Evolutionary conservation across 2,113 vertebrate genomes (phyloP).

Genomic region (Indicator indicator): DNA sequence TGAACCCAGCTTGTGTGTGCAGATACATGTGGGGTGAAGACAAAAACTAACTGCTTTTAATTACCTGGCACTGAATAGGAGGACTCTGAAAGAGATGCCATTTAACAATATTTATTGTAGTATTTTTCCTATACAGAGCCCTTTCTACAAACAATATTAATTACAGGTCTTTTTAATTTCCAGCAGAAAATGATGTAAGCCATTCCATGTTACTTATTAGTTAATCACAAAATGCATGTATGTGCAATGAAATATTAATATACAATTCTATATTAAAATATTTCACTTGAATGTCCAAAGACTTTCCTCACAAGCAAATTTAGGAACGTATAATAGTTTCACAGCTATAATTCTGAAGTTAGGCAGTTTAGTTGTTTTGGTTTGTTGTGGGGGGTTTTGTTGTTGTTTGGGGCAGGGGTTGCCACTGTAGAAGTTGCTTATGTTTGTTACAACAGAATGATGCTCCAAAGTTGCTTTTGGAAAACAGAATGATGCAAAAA

Average conservation of each 20-base stretch:
- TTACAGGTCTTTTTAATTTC: background rate
- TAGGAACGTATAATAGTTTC: background rate
- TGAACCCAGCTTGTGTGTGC: background rate
- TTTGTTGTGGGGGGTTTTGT: background rate
- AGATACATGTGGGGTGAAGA: background rate
- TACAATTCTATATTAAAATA: background rate
- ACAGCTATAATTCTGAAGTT: background rate
- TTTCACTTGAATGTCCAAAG: background rate
- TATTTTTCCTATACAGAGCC: background rate
- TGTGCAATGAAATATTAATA: background rate
- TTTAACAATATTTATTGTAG: background rate
- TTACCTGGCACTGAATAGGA: background rate
- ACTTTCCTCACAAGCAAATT: background rate
- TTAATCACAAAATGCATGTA: background rate
- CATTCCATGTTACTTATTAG: background rate
- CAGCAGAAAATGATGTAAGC: background rate
- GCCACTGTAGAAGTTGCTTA: background rate
- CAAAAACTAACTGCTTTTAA: background rate
- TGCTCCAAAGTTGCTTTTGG: background rate
- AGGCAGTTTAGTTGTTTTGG: too few relatives aligned
- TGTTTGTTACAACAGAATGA: background rate
- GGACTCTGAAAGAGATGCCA: background rate
- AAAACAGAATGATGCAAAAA: background rate
- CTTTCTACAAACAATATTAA: background rate
- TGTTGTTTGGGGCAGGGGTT: background rate